A percentile compares a stretch with the other conserved stretches of the same genome.
Evolutionary conservation across 2,888 invertebrate species (phyloP).

Genomic region (Magallana nippona): DNA sequence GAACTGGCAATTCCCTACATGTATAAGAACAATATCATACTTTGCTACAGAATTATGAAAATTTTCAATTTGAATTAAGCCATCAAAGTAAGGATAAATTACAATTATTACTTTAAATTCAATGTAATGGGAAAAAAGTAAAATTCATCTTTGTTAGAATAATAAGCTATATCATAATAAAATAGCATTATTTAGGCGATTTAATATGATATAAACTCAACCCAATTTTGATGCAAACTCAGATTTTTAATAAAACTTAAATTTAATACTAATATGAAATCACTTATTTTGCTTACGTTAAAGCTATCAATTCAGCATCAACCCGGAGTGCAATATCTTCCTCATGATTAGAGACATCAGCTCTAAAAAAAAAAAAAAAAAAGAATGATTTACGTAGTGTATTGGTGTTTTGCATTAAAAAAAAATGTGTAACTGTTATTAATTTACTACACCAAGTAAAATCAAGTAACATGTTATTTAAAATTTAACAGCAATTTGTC

Average conservation of each 20-base stretch:
- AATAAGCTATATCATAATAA: constrained; percentile 7
- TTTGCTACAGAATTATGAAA: not conserved
- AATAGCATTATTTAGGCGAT: not conserved
- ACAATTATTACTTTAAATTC: constrained; percentile 8
- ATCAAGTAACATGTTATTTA: no score
- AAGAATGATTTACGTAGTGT: no score
- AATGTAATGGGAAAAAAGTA: constrained; percentile 11
- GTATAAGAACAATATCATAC: not conserved
- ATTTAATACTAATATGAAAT: no score
- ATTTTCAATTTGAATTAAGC: not conserved
- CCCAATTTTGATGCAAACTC: no score
- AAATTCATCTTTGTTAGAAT: not conserved
- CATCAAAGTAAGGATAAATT: not conserved
- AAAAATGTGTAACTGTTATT: no score
- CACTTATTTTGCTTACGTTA: not conserved
- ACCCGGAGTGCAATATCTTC: constrained; percentile 3
- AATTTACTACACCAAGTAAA: no score
- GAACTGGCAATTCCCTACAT: constrained; percentile 10
- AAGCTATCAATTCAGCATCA: not conserved
- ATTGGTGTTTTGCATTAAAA: no score
- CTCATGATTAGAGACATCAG: not conserved
- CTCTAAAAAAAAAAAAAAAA: not conserved
- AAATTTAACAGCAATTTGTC: no score
- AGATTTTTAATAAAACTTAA: no score
- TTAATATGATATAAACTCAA: not conserved